Evolutionary conservation across 2,797 vertebrate genomes (phyloP).

Genomic region (Scarus forsteni): DNA sequence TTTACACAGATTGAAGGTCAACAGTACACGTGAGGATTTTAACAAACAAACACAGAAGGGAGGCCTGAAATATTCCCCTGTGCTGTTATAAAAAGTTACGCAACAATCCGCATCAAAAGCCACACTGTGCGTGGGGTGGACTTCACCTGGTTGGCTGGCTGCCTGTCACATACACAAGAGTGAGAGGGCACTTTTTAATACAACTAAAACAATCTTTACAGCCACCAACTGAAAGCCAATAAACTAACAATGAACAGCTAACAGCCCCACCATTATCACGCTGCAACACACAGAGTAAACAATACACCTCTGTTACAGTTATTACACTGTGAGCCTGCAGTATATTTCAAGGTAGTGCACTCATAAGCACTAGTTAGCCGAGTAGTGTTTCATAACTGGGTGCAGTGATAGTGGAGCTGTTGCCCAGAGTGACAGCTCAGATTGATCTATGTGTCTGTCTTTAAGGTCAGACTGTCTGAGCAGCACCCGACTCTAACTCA

Average conservation of each 20-base stretch:
- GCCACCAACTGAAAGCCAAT: constrained; percentile 23
- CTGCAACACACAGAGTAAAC: constrained; percentile 22
- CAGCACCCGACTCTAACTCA: constrained; percentile 7
- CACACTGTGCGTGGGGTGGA: constrained; percentile 2
- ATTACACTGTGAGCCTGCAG: background rate
- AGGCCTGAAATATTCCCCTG: background rate
- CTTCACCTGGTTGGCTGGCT: constrained; percentile 11
- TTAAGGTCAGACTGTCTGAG: constrained; percentile 5
- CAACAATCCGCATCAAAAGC: constrained; percentile 6
- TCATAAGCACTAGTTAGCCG: background rate
- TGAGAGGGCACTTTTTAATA: constrained; percentile 5
- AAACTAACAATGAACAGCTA: constrained; percentile 19
- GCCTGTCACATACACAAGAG: constrained; percentile 17
- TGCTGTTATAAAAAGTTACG: constrained; percentile 13
- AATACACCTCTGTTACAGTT: constrained; percentile 28
- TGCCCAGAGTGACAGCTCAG: background rate
- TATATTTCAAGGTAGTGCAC: background rate
- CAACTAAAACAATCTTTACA: background rate
- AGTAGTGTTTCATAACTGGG: background rate
- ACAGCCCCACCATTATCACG: constrained; percentile 24
- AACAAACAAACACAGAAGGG: too few species aligned
- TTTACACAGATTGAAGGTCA: too few species aligned
- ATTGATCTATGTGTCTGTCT: constrained; percentile 16
- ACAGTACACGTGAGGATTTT: too few species aligned
- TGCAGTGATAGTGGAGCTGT: constrained; percentile 4